Evolutionary conservation across 2,888 invertebrate species (phyloP).

Genomic region (Laothoe populi): DNA sequence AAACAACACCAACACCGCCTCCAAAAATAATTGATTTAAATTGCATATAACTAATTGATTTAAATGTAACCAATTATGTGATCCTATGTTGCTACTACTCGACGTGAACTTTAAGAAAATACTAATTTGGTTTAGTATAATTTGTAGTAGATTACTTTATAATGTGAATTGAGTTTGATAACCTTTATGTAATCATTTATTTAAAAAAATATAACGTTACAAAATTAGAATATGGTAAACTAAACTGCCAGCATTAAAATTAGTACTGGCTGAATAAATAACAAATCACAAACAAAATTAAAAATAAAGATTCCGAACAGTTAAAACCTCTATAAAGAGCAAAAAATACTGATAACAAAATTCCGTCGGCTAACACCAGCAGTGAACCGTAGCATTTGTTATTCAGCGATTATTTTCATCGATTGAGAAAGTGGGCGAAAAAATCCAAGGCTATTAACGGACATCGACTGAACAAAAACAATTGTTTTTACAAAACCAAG

Average conservation of each 20-base stretch:
- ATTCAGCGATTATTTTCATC: slow-evolving; percentile 14
- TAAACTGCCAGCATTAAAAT: not conserved
- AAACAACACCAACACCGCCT: no score
- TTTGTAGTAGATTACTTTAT: no score
- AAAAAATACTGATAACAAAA: not conserved
- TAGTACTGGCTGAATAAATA: not conserved
- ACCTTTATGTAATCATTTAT: no score
- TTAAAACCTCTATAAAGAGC: not conserved
- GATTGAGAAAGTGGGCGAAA: slow-evolving; percentile 11
- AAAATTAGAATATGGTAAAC: no score
- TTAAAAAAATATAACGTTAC: no score
- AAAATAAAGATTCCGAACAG: not conserved
- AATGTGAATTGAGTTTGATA: no score
- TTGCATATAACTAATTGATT: no score
- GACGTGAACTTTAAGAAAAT: no score
- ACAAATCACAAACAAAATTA: not conserved
- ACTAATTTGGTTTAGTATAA: no score
- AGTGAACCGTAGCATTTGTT: slow-evolving; percentile 5
- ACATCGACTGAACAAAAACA: slow-evolving; percentile 25
- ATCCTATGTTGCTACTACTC: no score
- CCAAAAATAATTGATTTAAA: no score
- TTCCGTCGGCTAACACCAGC: not conserved
- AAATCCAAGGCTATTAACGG: slow-evolving; percentile 11
- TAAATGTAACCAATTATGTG: no score
- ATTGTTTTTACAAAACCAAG: slow-evolving; percentile 17